These are phyloP conservation scores for Pachypanchax playfairii DNA, from an alignment of 2,113 vertebrate genomes.

Conservation along the genomic window DNA sequence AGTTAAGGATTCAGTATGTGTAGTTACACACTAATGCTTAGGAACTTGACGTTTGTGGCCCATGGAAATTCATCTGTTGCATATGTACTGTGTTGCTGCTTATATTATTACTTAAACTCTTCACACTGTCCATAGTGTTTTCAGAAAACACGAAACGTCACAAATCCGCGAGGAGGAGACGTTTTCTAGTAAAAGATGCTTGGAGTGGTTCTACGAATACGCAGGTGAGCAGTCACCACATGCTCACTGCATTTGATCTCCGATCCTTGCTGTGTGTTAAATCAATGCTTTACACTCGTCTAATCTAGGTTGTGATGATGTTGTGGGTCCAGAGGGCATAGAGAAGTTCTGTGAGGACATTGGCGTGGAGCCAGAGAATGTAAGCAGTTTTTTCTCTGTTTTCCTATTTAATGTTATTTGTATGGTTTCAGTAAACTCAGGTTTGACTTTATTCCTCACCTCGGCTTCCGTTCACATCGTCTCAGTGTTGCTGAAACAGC, in stretches of 20 bases:
- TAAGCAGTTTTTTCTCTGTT: constrained; percentile 66
- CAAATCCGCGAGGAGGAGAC: constrained; percentile 93
- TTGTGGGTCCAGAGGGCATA: constrained; percentile 98
- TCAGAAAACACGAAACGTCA: constrained; percentile 92
- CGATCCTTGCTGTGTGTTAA: background rate
- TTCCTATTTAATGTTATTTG: background rate
- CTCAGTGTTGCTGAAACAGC: background rate
- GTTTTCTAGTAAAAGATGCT: constrained; percentile 96
- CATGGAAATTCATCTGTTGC: background rate
- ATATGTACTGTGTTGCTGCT: background rate
- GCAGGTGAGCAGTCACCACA: constrained; percentile 81
- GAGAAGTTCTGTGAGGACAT: constrained; percentile 99
- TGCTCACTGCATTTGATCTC: background rate
- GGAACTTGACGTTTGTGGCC: background rate
- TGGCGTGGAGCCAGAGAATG: constrained; percentile 98
- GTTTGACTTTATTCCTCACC: background rate
- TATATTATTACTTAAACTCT: constrained; percentile 21
- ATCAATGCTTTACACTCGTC: constrained; percentile 10
- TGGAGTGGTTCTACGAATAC: constrained; percentile 99
- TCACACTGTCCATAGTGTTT: constrained; percentile 83
- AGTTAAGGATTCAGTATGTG: background rate
- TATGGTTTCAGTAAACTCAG: background rate
- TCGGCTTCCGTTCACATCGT: background rate
- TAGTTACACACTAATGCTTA: background rate
- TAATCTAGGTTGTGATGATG: constrained; percentile 88